A percentile compares a stretch with the other conserved stretches of the same genome.
phyloP scores from a whole-genome alignment of 1,140 invertebrate genomes.

The Branchinecta lynchi region DNA sequence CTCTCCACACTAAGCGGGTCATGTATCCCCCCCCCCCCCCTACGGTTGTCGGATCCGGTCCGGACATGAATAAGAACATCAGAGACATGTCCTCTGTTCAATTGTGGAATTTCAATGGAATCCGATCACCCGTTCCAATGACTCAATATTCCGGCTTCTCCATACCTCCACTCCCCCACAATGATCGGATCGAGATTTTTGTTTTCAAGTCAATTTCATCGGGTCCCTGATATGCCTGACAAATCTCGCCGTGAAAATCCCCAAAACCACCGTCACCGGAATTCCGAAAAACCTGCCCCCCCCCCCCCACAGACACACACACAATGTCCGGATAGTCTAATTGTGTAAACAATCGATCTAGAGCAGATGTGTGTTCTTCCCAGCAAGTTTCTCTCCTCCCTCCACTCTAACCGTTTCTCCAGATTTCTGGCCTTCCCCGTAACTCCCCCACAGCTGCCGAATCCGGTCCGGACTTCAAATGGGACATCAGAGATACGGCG shows the following conservation, averaged over 20 bases:
- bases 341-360: neutral
- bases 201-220: neutral
- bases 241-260: neutral
- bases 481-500: neutral
- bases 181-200: too few relatives aligned
- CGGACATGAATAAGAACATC: too few relatives aligned
- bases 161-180: too few relatives aligned
- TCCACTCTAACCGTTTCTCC: neutral
- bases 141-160: too few relatives aligned
- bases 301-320: neutral
- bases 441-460: neutral
- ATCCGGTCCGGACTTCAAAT: conserved; percentile 1
- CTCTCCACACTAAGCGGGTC: too few relatives aligned
- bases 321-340: neutral
- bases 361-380: too few relatives aligned
- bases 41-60: too few relatives aligned
- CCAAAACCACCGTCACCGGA: neutral
- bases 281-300: neutral
- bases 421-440: neutral
- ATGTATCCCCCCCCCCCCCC: too few relatives aligned
- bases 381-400: neutral
- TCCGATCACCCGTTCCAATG: too few relatives aligned
- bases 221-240: neutral
- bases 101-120: too few relatives aligned
- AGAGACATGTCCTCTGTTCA: too few relatives aligned